These are phyloP conservation scores for Euphydryas editha DNA, from an alignment of 2,888 invertebrate species.

Conservation along the genomic window DNA sequence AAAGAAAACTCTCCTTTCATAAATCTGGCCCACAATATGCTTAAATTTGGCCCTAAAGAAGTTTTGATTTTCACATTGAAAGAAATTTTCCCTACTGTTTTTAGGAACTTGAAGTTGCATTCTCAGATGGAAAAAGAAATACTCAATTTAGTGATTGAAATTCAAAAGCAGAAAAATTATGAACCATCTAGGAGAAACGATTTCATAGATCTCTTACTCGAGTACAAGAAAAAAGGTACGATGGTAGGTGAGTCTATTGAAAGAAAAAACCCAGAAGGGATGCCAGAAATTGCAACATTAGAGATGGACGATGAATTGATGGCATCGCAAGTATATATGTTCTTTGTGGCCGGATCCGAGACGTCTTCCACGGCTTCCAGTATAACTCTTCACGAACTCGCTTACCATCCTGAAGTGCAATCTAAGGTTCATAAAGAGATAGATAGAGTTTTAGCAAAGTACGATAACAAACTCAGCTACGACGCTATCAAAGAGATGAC, in stretches of 20 bases:
- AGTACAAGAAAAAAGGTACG: slow-evolving; percentile 53
- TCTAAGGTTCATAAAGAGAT: background rate
- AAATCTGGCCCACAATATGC: slow-evolving; percentile 33
- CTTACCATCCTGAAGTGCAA: slow-evolving; percentile 58
- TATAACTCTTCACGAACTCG: slow-evolving; percentile 57
- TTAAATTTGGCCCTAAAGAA: too few species aligned
- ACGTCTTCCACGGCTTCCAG: slow-evolving; percentile 63
- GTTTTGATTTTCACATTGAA: slow-evolving; percentile 39
- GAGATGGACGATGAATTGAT: slow-evolving; percentile 51
- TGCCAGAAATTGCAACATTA: slow-evolving; percentile 47
- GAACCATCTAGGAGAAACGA: slow-evolving; percentile 52
- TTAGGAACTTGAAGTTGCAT: slow-evolving; percentile 43
- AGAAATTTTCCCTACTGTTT: slow-evolving; percentile 43
- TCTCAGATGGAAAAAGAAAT: slow-evolving; percentile 46
- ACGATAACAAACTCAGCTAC: too few species aligned
- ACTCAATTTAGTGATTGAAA: slow-evolving; percentile 37
- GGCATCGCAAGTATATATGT: slow-evolving; percentile 54
- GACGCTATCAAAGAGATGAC: background rate
- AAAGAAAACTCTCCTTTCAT: slow-evolving; percentile 51
- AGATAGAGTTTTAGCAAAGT: too few species aligned
- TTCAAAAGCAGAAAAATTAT: slow-evolving; percentile 49
- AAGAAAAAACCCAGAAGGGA: slow-evolving; percentile 46
- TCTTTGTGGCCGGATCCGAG: slow-evolving; percentile 64
- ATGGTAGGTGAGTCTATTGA: slow-evolving; percentile 48
- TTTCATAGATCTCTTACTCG: slow-evolving; percentile 57